phyloP scores from a whole-genome alignment of 2,113 vertebrate species.

The Sinosuthora webbiana region DNA sequence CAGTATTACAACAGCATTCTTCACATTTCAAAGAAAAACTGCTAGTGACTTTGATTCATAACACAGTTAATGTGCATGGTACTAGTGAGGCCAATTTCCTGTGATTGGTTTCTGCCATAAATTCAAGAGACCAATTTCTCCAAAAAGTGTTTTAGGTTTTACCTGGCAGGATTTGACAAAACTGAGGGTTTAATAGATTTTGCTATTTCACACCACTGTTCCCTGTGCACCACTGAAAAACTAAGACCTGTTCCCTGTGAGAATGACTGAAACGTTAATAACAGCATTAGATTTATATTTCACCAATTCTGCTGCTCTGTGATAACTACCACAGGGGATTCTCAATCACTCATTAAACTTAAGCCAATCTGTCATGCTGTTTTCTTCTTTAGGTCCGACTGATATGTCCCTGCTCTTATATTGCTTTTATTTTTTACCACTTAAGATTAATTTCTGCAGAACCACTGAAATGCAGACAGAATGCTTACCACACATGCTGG shows the following conservation, averaged over 20 bases:
- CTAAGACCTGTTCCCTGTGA: background rate
- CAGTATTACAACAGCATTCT: background rate
- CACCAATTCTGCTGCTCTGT: background rate
- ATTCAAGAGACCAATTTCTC: conserved; percentile 14
- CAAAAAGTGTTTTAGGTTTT: background rate
- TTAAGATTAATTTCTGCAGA: background rate
- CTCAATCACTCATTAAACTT: background rate
- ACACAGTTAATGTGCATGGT: background rate
- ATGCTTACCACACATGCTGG: background rate
- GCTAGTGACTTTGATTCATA: conserved; percentile 1
- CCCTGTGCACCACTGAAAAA: background rate
- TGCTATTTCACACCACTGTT: background rate
- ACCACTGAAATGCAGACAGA: background rate
- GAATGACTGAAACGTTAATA: background rate
- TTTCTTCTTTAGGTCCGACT: background rate
- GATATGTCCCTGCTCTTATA: background rate
- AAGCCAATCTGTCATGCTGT: background rate
- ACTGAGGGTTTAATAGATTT: background rate
- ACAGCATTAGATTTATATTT: background rate
- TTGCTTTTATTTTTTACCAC: background rate
- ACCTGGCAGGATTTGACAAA: background rate
- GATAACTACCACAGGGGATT: background rate
- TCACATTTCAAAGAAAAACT: background rate
- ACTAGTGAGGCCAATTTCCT: conserved; percentile 5
- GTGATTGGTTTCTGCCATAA: conserved; percentile 7